Evolutionary conservation across 2,113 vertebrate genomes (phyloP), one percentile per base, ranked within the genome.

Genomic region (Eurystomus gularis): DNA sequence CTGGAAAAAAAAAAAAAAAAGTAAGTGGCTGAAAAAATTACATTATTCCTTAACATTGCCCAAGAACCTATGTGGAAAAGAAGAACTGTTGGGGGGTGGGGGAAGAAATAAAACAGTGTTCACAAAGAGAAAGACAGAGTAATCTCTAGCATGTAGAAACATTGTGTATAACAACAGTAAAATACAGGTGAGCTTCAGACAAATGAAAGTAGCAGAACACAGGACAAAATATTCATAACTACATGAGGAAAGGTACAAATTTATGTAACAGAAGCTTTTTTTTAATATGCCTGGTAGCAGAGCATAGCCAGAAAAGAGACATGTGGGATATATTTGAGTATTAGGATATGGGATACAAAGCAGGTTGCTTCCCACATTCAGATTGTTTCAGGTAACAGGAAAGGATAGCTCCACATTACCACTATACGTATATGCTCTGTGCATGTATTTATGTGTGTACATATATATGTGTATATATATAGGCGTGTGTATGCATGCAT

Each of bases 401-500:
- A 40, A 83, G 3, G 5, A 40, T 46, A 49, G 1, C 3, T 72
- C 17, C 9, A 24, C 13, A 44, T 69, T 28, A 37, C 10, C 4
- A 11, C 6, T 40, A 4, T 21, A 17, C 23, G 7, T 26, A 19
- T n/a, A 31, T 35, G 51, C 3, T 48, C 21, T 42, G 7, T 29
- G 4, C 35, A 3, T 28, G 28, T 57, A 3, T 42, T 5, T 49
- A 3, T n/a, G 10, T 35, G 8, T 15, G 9, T 25, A 3, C 29
- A 13, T 16, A 24, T 49, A 13, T 13, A 28, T 44, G 24, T 28
- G 40, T 46, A 65, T 17, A 48, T 7, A 18, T 11, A n/a, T 2
- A 21, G 3, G 0, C 26, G 13, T 16, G 16, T 60, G 11, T 57
- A 51, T 65, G 8, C 3, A 23, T 73, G 10, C 2, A 3, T 42